Conservation (phyloP, 2,113 vertebrate genomes). For the Paedocypris sp. region DNA sequence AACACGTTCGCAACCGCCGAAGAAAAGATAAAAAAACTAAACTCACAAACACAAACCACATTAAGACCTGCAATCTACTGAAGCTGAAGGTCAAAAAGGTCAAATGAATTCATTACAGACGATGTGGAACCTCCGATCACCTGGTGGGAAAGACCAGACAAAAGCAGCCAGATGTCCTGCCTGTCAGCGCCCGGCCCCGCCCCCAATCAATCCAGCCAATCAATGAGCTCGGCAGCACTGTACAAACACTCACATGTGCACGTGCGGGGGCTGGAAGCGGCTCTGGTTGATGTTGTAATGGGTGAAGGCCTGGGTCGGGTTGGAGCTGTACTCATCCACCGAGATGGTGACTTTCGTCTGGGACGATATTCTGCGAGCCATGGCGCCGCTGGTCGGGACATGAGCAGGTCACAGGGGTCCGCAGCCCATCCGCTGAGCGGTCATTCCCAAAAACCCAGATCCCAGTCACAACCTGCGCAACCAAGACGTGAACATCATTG, state of each 20-base stretch:
- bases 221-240: conserved; percentile 6
- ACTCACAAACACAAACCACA: neutral
- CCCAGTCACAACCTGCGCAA: conserved; percentile 37
- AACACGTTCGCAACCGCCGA: no score
- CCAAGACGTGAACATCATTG: neutral
- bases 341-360: conserved; percentile 81
- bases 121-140: conserved; percentile 8
- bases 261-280: conserved; percentile 81
- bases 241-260: conserved; percentile 77
- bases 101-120: conserved; percentile 7
- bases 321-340: conserved; percentile 86
- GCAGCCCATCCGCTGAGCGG: conserved; percentile 48
- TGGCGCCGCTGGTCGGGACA: conserved; percentile 73
- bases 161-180: conserved; percentile 32
- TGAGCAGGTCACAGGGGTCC: conserved; percentile 70
- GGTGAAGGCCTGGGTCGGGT: conserved; percentile 82
- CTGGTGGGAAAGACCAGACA: conserved; percentile 6
- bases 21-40: no score
- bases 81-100: conserved; percentile 8
- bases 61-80: neutral
- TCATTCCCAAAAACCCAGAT: conserved; percentile 55
- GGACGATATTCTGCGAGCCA: conserved; percentile 84
- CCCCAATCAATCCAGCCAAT: conserved; percentile 28
- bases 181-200: neutral
- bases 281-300: conserved; percentile 92